Conservation (phyloP, 1,140 invertebrate species). For the Euwallacea similis region DNA sequence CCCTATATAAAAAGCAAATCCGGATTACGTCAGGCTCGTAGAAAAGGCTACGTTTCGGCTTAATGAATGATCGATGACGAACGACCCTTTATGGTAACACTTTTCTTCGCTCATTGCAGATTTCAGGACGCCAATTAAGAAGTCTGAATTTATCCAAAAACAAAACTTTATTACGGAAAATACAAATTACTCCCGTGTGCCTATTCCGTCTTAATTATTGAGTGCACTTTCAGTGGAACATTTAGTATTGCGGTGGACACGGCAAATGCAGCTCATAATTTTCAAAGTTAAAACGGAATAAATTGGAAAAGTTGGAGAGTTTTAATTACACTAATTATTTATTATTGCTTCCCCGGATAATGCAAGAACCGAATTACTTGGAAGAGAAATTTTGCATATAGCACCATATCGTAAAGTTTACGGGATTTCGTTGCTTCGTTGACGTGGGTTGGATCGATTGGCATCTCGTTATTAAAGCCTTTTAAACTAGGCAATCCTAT, state of each 20-base stretch:
- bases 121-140: too few relatives aligned
- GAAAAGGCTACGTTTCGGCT: conserved; percentile 12
- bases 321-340: conserved; percentile 34
- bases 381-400: conserved; percentile 4
- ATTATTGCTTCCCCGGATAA: conserved; percentile 23
- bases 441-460: too few relatives aligned
- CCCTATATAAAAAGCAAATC: conserved; percentile 19
- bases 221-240: conserved; percentile 16
- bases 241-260: conserved; percentile 18
- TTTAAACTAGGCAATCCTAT: conserved; percentile 36
- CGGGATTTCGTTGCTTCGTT: too few relatives aligned
- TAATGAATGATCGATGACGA: background rate
- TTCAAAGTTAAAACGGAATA: conserved; percentile 23
- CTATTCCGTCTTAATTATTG: conserved; percentile 22
- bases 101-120: too few relatives aligned
- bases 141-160: background rate
- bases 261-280: conserved; percentile 28
- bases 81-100: too few relatives aligned
- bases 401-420: too few relatives aligned
- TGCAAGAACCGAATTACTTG: conserved; percentile 4
- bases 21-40: conserved; percentile 24
- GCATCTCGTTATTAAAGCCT: background rate
- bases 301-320: conserved; percentile 26
- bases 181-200: conserved; percentile 1
- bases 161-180: conserved; percentile 6